phyloP scores from a whole-genome alignment of 2,113 vertebrate species.

The Brachyistius frenatus region DNA sequence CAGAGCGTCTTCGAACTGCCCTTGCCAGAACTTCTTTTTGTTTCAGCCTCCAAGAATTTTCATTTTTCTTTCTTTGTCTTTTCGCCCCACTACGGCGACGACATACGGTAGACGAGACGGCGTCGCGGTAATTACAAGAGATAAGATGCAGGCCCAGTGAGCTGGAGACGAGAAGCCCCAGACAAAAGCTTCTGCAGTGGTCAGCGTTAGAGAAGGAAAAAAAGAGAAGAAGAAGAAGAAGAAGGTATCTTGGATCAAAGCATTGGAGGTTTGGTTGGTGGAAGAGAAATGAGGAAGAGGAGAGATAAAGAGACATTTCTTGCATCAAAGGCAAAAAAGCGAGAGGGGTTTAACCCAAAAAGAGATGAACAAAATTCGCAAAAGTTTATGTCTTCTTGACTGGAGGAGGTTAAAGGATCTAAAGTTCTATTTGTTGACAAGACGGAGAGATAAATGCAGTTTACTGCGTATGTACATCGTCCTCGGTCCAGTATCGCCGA shows the following conservation, averaged over 20 bases:
- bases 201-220: conserved; percentile 49
- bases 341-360: background rate
- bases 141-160: conserved; percentile 55
- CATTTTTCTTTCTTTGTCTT: conserved; percentile 43
- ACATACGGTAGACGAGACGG: conserved; percentile 8
- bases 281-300: background rate
- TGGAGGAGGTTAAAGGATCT: background rate
- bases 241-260: conserved; percentile 38
- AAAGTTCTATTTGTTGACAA: background rate
- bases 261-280: background rate
- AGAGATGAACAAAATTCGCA: background rate
- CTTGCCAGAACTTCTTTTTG: conserved; percentile 38
- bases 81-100: background rate
- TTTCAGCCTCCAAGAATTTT: conserved; percentile 38
- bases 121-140: conserved; percentile 61
- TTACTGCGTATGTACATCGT: background rate
- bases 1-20: conserved; percentile 14
- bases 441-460: conserved; percentile 3
- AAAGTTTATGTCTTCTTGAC: background rate
- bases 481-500: background rate
- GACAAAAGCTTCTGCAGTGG: conserved; percentile 69
- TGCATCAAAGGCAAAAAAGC: background rate
- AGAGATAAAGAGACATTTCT: no score
- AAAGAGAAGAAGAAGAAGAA: background rate
- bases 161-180: conserved; percentile 22